Evolutionary conservation across 2,113 vertebrate species (phyloP).

Genomic region (Callaeas wilsoni): DNA sequence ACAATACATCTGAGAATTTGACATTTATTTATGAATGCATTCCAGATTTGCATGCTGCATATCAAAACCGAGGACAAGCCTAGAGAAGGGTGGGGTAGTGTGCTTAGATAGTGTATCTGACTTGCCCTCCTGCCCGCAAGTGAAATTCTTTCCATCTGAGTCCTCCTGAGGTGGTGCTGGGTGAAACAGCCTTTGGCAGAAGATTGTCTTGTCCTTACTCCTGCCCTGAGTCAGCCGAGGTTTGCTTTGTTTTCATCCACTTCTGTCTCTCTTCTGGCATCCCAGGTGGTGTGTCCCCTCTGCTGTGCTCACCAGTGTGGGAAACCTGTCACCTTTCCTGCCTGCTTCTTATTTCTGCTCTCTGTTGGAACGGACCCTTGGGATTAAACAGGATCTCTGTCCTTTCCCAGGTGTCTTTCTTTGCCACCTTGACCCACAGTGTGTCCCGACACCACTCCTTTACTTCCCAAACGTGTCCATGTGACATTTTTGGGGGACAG

Average conservation of each 20-base stretch:
- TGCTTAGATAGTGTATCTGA: conserved; percentile 30
- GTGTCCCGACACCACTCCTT: not conserved
- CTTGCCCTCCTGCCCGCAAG: conserved; percentile 28
- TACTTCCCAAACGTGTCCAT: rapidly evolving
- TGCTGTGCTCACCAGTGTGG: not conserved
- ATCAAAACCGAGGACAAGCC: not conserved
- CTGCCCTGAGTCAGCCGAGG: not conserved
- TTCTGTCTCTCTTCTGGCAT: not conserved
- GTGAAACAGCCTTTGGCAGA: not conserved
- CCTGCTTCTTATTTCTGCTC: not conserved
- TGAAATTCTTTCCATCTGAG: conserved; percentile 59
- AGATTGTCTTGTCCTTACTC: not conserved
- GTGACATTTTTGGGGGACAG: not conserved
- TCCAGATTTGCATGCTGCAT: not conserved
- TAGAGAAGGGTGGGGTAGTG: not conserved
- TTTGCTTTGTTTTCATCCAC: not conserved
- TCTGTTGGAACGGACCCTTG: not conserved
- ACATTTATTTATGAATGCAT: conserved; percentile 45
- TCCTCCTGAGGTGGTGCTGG: not conserved
- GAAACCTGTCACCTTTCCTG: not conserved
- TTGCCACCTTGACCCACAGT: rapidly evolving
- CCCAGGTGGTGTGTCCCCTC: not conserved
- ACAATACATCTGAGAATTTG: conserved; percentile 5
- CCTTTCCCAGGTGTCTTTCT: not conserved
- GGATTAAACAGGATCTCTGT: not conserved